A percentile compares a stretch with the other conserved stretches of the same genome.
Evolutionary conservation across 1,140 invertebrate species (phyloP).

Genomic region (Mercenaria mercenaria): DNA sequence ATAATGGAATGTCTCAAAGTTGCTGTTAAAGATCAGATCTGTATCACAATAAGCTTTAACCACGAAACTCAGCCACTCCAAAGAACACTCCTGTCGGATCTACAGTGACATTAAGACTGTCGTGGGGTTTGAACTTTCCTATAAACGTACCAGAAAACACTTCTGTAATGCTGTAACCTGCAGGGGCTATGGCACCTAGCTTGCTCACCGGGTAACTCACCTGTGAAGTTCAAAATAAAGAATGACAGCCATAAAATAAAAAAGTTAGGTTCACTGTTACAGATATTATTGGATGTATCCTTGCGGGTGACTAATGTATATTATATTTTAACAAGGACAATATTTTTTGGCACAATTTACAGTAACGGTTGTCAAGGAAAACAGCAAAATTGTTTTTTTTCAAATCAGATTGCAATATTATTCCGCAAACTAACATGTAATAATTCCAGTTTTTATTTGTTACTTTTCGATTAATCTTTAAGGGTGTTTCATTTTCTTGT

Average conservation of each 20-base stretch:
- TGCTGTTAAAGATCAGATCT: too few species aligned
- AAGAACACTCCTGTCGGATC: conserved; percentile 50
- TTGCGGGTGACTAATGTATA: background rate
- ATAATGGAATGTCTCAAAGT: too few species aligned
- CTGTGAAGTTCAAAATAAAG: conserved; percentile 13
- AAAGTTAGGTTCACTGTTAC: too few species aligned
- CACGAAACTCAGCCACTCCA: conserved; percentile 19
- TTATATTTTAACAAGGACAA: background rate
- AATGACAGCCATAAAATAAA: background rate
- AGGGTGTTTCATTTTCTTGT: too few species aligned
- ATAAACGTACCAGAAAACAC: conserved; percentile 31
- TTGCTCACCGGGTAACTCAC: conserved; percentile 16
- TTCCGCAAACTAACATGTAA: too few species aligned
- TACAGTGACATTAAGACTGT: conserved; percentile 21
- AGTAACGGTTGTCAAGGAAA: too few species aligned
- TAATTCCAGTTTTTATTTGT: too few species aligned
- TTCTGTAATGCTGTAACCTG: conserved; percentile 46
- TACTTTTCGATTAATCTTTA: too few species aligned
- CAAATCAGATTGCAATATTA: too few species aligned
- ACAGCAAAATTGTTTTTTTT: too few species aligned
- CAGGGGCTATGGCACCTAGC: conserved; percentile 17
- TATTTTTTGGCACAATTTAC: too few species aligned
- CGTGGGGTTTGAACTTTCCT: conserved; percentile 23
- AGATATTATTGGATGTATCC: too few species aligned
- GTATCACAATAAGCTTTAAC: background rate